Evolutionary conservation across 2,888 invertebrate genomes (phyloP).

Genomic region (Alentia gelatinosa): DNA sequence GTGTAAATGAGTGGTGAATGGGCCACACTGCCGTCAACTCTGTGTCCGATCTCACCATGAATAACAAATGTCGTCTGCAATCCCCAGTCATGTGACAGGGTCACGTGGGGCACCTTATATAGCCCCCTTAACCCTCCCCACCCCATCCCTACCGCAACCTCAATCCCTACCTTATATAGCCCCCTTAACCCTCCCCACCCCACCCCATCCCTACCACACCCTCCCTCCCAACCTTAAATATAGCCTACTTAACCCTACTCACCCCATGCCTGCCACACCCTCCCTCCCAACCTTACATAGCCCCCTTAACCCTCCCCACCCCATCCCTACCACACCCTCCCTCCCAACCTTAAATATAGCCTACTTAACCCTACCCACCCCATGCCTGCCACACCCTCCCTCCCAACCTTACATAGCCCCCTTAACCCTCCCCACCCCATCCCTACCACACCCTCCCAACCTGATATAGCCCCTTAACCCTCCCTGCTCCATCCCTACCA

Average conservation of each 20-base stretch:
- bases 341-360: neutral
- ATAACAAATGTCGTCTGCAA: neutral
- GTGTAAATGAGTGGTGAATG: neutral
- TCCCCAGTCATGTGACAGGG: neutral
- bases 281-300: neutral
- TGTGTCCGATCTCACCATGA: neutral
- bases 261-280: too few species aligned
- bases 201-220: neutral
- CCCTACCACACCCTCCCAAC: too few species aligned
- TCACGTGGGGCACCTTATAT: neutral
- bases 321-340: neutral
- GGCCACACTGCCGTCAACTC: neutral
- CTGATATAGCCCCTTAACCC: neutral
- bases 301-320: neutral
- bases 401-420: neutral
- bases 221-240: neutral
- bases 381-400: neutral
- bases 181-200: neutral
- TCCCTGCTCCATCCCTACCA: neutral
- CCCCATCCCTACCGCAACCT: neutral
- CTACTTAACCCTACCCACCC: neutral
- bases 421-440: too few species aligned
- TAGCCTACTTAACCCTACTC: too few species aligned
- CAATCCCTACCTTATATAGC: neutral
- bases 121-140: neutral